A percentile compares a stretch with the other conserved stretches of the same genome.
phyloP scores from a whole-genome alignment of 2,113 vertebrate species.

The Sterrhoptilus dennistouni region DNA sequence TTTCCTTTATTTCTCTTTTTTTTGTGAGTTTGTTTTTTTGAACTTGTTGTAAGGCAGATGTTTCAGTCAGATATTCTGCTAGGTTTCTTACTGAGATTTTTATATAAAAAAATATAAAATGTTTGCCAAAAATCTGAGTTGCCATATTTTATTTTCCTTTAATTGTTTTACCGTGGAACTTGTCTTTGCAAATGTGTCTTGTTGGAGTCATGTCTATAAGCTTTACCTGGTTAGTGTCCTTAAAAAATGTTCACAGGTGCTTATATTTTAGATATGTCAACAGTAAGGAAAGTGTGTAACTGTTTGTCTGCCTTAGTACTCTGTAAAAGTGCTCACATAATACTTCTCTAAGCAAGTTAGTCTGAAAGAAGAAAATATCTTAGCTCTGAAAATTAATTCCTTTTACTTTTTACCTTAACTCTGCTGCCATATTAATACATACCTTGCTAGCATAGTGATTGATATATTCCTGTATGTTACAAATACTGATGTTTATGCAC shows the following conservation, averaged over 20 bases:
- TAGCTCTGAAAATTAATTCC: neutral
- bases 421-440: neutral
- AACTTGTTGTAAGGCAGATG: conserved; percentile 75
- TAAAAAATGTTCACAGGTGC: neutral
- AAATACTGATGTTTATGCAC: neutral
- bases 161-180: neutral
- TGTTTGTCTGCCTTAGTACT: neutral
- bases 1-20: neutral
- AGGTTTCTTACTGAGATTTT: conserved; percentile 83
- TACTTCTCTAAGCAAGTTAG: neutral
- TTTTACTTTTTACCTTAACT: neutral
- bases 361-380: neutral
- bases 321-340: neutral
- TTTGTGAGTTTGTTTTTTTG: conserved; percentile 5
- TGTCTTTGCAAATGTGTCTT: neutral
- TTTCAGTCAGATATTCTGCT: conserved; percentile 79
- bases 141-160: conserved; percentile 47
- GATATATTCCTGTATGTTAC: neutral
- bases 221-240: neutral
- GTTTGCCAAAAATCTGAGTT: conserved; percentile 74
- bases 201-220: neutral
- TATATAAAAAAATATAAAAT: conserved; percentile 83
- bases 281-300: neutral
- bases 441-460: neutral
- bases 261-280: neutral